phyloP scores from a whole-genome alignment of 2,797 vertebrate genomes.

The Erpetoichthys calabaricus region DNA sequence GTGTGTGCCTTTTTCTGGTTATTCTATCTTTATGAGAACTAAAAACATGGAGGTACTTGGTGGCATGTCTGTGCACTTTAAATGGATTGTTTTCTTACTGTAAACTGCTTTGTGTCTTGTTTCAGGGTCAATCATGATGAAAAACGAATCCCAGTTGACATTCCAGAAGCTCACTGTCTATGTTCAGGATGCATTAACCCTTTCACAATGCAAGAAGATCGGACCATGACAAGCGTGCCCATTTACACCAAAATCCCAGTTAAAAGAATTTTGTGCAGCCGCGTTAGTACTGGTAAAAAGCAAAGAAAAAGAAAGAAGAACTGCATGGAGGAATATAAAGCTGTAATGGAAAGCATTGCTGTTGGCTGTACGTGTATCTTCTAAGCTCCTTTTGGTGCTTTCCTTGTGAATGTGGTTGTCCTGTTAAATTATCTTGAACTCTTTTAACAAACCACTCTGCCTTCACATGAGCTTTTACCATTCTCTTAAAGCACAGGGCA shows the following conservation, averaged over 20 bases:
- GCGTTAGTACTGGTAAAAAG: conserved; percentile 18
- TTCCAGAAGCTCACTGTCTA: conserved; percentile 59
- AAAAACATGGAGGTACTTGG: too few species aligned
- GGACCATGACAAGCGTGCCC: conserved; percentile 63
- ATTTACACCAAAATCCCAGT: conserved; percentile 68
- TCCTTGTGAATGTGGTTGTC: too few species aligned
- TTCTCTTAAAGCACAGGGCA: not conserved
- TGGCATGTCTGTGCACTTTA: not conserved
- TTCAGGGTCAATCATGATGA: conserved; percentile 63
- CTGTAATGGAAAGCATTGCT: conserved; percentile 65
- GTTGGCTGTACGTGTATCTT: conserved; percentile 74
- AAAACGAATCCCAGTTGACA: conserved; percentile 46
- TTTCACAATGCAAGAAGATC: conserved; percentile 71
- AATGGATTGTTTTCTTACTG: not conserved
- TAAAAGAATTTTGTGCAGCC: conserved; percentile 47
- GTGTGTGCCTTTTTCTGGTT: too few species aligned
- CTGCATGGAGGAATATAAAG: conserved; percentile 39
- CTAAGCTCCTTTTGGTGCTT: conserved; percentile 23
- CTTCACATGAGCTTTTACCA: not conserved
- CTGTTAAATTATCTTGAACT: not conserved
- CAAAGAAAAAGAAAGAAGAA: conserved; percentile 28
- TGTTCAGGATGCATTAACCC: conserved; percentile 66
- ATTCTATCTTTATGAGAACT: too few species aligned
- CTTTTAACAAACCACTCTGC: not conserved
- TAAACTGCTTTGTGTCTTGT: fast-evolving